These are phyloP conservation scores for Beris chalybata DNA, from an alignment of 2,888 invertebrate species.

Conservation along the genomic window DNA sequence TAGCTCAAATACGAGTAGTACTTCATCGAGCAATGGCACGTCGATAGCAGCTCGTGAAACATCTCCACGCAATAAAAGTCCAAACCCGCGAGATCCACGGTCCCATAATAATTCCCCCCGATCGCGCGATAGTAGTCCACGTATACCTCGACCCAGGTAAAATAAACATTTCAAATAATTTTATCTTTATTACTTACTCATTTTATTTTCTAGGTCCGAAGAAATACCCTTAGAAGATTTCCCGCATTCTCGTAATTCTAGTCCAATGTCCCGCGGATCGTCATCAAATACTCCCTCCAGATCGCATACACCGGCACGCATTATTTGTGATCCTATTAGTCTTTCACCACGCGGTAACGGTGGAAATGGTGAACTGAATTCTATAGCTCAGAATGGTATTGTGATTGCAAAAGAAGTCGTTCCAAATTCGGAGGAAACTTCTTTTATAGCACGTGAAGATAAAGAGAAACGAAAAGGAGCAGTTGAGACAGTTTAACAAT, in stretches of 20 bases:
- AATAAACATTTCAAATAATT: conserved; percentile 2
- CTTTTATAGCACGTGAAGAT: conserved; percentile 70
- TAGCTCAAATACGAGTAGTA: conserved; percentile 58
- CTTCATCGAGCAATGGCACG: conserved; percentile 58
- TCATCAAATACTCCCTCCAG: conserved; percentile 53
- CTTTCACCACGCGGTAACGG: conserved; percentile 34
- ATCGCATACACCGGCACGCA: conserved; percentile 56
- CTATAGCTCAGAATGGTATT: conserved; percentile 42
- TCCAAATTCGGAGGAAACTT: conserved; percentile 72
- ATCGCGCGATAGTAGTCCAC: conserved; percentile 73
- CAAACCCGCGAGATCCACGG: conserved; percentile 48
- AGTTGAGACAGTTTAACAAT: conserved; percentile 58
- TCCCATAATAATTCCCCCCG: conserved; percentile 51
- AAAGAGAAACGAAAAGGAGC: conserved; percentile 55
- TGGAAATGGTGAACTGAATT: background rate
- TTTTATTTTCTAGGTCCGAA: conserved; percentile 60
- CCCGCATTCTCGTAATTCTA: conserved; percentile 61
- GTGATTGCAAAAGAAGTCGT: conserved; percentile 47
- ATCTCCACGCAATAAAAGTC: conserved; percentile 58
- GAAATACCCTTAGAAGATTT: conserved; percentile 83
- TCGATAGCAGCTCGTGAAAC: conserved; percentile 49
- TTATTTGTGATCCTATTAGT: conserved; percentile 47
- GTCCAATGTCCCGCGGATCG: conserved; percentile 51
- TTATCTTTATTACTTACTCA: background rate
- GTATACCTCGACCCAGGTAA: conserved; percentile 68